Conservation (phyloP, 2,888 invertebrate genomes). For the Aphodius sticticus region DNA sequence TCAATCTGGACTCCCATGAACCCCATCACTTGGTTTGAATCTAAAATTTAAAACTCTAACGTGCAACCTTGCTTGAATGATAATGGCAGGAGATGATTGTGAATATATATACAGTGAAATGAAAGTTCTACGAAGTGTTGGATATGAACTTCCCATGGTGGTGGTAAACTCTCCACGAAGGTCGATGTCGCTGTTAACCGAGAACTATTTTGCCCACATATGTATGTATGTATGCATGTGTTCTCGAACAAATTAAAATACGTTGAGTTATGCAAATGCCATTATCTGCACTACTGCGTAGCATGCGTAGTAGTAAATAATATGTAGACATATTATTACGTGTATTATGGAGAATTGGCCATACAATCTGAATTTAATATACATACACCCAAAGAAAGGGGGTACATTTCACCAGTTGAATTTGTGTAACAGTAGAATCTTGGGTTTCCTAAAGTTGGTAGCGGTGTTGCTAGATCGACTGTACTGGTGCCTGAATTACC, state of each 20-base stretch:
- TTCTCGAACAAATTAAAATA: not conserved
- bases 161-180: not conserved
- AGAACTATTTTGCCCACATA: not conserved
- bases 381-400: too few relatives aligned
- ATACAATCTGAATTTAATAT: too few relatives aligned
- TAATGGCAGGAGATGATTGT: not conserved
- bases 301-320: not conserved
- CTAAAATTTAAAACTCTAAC: not conserved
- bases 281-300: not conserved
- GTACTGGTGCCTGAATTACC: too few relatives aligned
- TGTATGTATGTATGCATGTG: not conserved
- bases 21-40: not conserved
- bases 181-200: not conserved
- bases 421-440: too few relatives aligned
- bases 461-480: too few relatives aligned
- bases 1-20: not conserved
- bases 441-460: too few relatives aligned
- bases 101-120: not conserved
- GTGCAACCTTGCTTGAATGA: not conserved
- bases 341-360: too few relatives aligned
- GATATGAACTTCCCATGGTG: not conserved
- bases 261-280: not conserved
- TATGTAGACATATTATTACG: not conserved
- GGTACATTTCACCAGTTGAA: too few relatives aligned
- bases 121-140: not conserved